A percentile compares a stretch with the other conserved stretches of the same genome.
These are phyloP conservation scores for Callinectes sapidus DNA, from an alignment of 2,888 invertebrate species.

Conservation along the genomic window DNA sequence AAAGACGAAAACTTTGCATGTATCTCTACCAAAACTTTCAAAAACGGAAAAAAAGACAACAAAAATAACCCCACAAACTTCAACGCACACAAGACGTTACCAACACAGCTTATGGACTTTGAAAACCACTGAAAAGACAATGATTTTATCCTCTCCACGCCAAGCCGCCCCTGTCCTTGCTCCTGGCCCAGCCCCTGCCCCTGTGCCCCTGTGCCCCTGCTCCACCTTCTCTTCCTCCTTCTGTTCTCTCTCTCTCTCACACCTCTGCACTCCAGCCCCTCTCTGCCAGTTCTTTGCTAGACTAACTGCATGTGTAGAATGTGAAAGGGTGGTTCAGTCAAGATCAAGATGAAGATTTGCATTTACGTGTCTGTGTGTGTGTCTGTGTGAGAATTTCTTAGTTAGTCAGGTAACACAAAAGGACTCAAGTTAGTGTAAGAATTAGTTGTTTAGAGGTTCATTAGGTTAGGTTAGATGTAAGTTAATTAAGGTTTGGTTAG, in stretches of 20 bases:
- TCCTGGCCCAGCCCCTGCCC: no score
- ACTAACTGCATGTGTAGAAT: not conserved
- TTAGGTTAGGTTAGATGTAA: not conserved
- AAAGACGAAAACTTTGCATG: no score
- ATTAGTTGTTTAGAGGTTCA: not conserved
- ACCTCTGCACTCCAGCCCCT: not conserved
- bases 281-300: not conserved
- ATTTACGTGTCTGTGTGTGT: not conserved
- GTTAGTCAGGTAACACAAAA: no score
- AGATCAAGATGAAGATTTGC: not conserved
- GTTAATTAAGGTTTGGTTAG: no score
- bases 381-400: not conserved
- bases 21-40: no score
- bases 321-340: not conserved
- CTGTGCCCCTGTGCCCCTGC: no score
- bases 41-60: not conserved
- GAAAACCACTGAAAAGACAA: not conserved
- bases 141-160: not conserved
- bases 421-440: not conserved
- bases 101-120: not conserved
- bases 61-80: not conserved
- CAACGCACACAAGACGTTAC: no score
- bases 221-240: not conserved
- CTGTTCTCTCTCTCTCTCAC: not conserved
- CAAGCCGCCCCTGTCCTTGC: not conserved